Percentiles rank a stretch among this genome's conserved stretches.
Evolutionary conservation across 2,888 invertebrate genomes (phyloP).

Genomic region (Dicyrtoma fusca): DNA sequence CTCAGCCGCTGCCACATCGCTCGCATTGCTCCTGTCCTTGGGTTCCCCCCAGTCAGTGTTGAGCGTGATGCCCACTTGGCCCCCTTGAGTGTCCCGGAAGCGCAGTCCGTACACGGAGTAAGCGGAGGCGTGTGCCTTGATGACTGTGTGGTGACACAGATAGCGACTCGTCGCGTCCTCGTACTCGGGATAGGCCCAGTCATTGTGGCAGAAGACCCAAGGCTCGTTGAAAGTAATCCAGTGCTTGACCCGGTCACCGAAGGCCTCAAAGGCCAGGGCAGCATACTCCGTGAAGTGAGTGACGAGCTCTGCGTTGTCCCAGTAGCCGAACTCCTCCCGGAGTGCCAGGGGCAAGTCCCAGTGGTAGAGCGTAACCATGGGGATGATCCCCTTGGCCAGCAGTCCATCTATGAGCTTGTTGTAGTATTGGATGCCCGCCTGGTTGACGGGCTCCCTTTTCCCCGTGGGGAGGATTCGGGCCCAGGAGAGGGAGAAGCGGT

Average conservation of each 20-base stretch:
- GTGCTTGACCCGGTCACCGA: constrained; percentile 62
- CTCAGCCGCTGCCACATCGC: constrained; percentile 51
- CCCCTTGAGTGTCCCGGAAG: constrained; percentile 60
- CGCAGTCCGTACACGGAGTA: constrained; percentile 68
- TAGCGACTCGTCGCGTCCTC: constrained; percentile 63
- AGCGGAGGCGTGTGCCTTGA: constrained; percentile 69
- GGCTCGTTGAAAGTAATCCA: constrained; percentile 52
- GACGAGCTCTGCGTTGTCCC: constrained; percentile 60
- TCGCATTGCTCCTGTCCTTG: constrained; percentile 41
- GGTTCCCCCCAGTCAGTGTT: constrained; percentile 54
- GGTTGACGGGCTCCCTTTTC: constrained; percentile 37
- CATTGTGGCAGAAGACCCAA: constrained; percentile 15
- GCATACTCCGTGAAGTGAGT: constrained; percentile 64
- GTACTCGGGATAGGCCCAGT: constrained; percentile 29
- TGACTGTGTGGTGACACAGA: constrained; percentile 67
- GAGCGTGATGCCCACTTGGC: constrained; percentile 55
- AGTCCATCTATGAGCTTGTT: constrained; percentile 47
- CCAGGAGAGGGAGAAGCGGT: constrained; percentile 62
- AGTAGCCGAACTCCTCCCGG: constrained; percentile 58
- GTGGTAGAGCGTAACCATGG: constrained; percentile 61
- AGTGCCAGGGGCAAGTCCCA: constrained; percentile 64
- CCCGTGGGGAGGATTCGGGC: constrained; percentile 61
- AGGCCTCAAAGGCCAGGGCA: constrained; percentile 60
- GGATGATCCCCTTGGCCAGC: constrained; percentile 46
- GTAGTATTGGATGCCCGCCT: constrained; percentile 47